Evolutionary conservation across 1,140 invertebrate genomes (phyloP).

Genomic region (Polypedilum pembai): DNA sequence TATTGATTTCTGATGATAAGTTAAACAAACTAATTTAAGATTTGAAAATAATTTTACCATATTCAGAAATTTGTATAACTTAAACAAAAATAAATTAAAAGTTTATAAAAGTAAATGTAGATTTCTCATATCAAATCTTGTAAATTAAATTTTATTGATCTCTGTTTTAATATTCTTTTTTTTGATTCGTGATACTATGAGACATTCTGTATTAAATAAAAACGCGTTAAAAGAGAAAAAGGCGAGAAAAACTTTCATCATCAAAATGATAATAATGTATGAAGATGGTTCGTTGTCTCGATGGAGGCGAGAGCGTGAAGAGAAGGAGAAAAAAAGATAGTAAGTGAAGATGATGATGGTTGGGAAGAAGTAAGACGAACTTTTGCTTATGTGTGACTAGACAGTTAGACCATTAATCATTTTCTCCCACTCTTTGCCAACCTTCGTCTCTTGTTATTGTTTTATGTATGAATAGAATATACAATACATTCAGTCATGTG

Average conservation of each 20-base stretch:
- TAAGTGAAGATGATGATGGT: neutral
- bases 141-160: too few relatives aligned
- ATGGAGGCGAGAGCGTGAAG: neutral
- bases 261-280: conserved; percentile 27
- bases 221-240: conserved; percentile 8
- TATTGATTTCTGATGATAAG: too few relatives aligned
- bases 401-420: conserved; percentile 27
- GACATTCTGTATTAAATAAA: too few relatives aligned
- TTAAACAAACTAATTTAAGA: too few relatives aligned
- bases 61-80: too few relatives aligned
- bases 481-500: neutral
- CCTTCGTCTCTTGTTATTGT: neutral
- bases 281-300: conserved; percentile 2
- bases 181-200: too few relatives aligned
- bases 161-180: too few relatives aligned
- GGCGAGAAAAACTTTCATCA: neutral
- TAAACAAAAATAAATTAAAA: too few relatives aligned
- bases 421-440: neutral
- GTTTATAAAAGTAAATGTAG: too few relatives aligned
- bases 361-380: neutral
- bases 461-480: neutral
- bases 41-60: too few relatives aligned
- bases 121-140: too few relatives aligned
- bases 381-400: conserved; percentile 9
- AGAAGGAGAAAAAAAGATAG: neutral